Evolutionary conservation across 35 echinoderm and acorn worm species (phyloP), one percentile per base, ranked within the genome.

Genomic region (Hemicentrotus pulcherrimus): DNA sequence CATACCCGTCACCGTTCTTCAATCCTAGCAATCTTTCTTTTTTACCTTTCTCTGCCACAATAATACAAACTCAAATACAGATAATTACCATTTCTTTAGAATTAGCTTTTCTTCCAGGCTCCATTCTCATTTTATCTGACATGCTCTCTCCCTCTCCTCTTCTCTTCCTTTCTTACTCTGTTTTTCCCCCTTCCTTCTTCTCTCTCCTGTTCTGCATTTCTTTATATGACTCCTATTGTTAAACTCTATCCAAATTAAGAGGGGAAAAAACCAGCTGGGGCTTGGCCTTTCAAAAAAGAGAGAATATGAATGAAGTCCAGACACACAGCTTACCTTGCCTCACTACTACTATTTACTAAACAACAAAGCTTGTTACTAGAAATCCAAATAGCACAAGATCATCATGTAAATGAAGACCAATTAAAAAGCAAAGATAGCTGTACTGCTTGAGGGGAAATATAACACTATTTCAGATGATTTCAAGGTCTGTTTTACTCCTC

Each of bases 31-130:
- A 47, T 13, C 88, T 86, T 33, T 45, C 35, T 41, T 41, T 41
- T 32, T 47, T 91, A 46, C 90, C 32, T 28, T 35, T 6, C 90
- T 91, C 88, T 28, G 15, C 88, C 88, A 45, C 12, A 41, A 24
- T 47, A 15, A 90, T 48, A 47, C 91, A 32, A 93, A 93, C 47
- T 16, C 16, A 93, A 93, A 93, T 52, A n/a, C 10, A 47, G 32
- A 93, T 93, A 93, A 93, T 93, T 93, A 93, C 91, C 91, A 93
- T 93, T 93, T 93, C 91, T 93, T 58, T 58, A 47, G 46, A 48
- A 93, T 93, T 58, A 47, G 11, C 48, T 47, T 31, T 93, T 31
- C 45, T 55, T 31, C 91, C 28, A 14, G 10, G 3, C 48, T 47
- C 30, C 48, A 47, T 31, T 28, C 48, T 16, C 33, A 9, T 91